Base-by-base conservation (phyloP, 53 echinoderm and acorn worm species). In the Mesocentrotus franciscanus region DNA sequence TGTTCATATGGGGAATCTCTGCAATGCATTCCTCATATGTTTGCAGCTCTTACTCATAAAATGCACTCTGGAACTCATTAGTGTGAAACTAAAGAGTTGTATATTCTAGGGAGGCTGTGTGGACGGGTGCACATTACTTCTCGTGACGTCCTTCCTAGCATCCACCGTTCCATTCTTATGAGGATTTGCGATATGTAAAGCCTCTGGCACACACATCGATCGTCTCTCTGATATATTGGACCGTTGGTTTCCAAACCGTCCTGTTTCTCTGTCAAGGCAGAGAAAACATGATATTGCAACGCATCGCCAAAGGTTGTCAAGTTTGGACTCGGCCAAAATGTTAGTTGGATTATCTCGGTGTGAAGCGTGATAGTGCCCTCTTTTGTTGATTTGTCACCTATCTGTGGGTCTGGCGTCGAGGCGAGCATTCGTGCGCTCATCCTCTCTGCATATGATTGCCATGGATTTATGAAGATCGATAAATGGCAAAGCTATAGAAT, bases 391-490 rank as follows among this genome's bases (percentile, higher is more conserved):
- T 58, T 29, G 87, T 87, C 87, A 87, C 87, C 87, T 87, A 87
- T 56, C 87, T 87, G 20, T 29, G 57, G 87, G 4, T n/a, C 58
- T 56, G 87, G 56, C 56, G 56, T 58, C 56, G 58, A 58, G n/a
- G 56, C 87, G 87, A 87, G 87, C 87, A 58, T 87, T 87, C 87
- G 87, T 87, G 87, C 58, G 26, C 56, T 58, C 87, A 87, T 87
- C 58, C 30, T 87, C 58, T 29, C 33, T 18, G 81, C 81, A 81
- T 87, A 22, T 87, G 87, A 87, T 87, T 87, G 87, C 87, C 87
- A 87, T 87, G 87, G 87, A 87, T 87, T 84, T 87, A 87, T 87
- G 57, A 87, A 87, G 87, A 87, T 87, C 87, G 58, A 87, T 87
- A 87, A 87, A 87, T 58, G 87, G 87, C 87, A 87, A 58, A 87